Base-by-base conservation (phyloP, 2,113 vertebrate species). In the Prunella himalayana region DNA sequence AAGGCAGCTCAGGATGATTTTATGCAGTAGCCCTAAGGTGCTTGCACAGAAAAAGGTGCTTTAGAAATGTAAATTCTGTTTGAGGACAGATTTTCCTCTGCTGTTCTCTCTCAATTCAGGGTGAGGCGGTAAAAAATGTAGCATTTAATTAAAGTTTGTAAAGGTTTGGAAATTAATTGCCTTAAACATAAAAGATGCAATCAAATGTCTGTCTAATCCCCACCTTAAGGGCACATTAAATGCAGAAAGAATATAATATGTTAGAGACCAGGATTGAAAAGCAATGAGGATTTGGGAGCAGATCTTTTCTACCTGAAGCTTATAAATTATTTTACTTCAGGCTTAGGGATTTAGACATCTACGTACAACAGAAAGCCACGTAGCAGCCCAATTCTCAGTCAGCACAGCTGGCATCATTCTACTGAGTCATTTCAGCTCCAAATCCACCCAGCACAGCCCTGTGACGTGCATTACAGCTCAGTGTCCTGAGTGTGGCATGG, bases 121-220 rank as follows among this genome's bases (percentile, higher is more conserved):
- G 37, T 9, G 9, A 91, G 15, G 39, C 0, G 1, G 80, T 86
- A 72, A 77, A 60, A 60, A 85, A 90, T 84, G 80, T 81, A 88
- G 65, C 76, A 20, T 96, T 97, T 96, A 94, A 94, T 95, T 97
- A 79, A 95, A 75, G 44, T 96, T 94, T 83, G 72, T 88, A 92
- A 95, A 83, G 90, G 69, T 95, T 92, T 90, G 64, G 76, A 75
- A 94, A 66, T 86, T 41, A 96, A 93, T 95, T 86, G 60, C 94
- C 72, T 31, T 95, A 96, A 96, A 95, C 93, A 94, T 96, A 93
- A 97, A 95, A 86, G 93, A 64, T 75, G 56, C 90, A 93, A 97
- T 93, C 82, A 93, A 84, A 83, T 94, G 90, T 75, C 92, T 95
- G 60, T 69, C 76, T 96, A 96, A 95, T 95, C 92, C 90, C 86